phyloP scores from a whole-genome alignment of 2,113 vertebrate species.

The Leptosomus discolor region DNA sequence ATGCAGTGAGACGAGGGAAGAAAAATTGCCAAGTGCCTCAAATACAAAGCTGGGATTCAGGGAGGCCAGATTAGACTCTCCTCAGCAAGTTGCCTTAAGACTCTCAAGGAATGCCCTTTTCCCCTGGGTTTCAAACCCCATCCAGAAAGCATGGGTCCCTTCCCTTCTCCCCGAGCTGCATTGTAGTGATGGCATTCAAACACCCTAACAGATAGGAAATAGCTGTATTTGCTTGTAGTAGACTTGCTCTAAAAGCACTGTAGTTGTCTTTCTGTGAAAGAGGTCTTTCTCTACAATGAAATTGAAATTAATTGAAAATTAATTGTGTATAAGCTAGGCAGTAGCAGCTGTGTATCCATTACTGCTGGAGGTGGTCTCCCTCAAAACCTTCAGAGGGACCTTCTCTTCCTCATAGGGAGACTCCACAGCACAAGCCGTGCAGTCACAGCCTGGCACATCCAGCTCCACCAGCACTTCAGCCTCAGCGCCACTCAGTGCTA shows the following conservation, averaged over 20 bases:
- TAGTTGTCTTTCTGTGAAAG: neutral
- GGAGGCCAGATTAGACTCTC: neutral
- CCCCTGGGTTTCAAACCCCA: neutral
- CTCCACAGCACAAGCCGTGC: fast-evolving
- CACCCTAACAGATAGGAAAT: neutral
- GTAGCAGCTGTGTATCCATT: neutral
- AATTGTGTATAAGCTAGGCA: neutral
- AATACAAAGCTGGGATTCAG: neutral
- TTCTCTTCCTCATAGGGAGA: neutral
- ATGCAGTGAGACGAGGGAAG: neutral
- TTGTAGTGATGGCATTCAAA: neutral
- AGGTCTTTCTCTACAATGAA: neutral
- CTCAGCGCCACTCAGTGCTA: neutral
- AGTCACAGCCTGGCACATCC: neutral
- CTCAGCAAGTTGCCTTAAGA: neutral
- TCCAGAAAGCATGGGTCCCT: neutral
- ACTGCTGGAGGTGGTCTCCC: neutral
- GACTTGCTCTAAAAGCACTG: neutral
- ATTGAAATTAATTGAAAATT: no score
- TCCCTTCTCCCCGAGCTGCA: neutral
- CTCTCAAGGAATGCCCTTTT: neutral
- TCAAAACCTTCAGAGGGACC: neutral
- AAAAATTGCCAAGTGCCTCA: neutral
- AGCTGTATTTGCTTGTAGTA: neutral
- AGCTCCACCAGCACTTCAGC: neutral